A percentile compares a stretch with the other conserved stretches of the same genome.
Conservation (phyloP, 2,888 invertebrate species). For the Rotaria socialis region DNA sequence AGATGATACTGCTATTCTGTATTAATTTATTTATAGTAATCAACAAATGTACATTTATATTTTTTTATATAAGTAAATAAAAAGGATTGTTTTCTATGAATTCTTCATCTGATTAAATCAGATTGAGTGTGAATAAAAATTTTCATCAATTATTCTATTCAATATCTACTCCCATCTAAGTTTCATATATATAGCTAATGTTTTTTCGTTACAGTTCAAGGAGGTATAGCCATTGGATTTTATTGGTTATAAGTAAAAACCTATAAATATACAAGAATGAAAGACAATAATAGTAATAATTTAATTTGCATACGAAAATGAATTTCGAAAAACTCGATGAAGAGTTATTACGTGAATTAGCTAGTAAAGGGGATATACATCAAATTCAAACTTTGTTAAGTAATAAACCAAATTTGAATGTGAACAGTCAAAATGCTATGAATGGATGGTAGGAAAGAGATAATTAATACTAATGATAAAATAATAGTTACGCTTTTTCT, state of each 20-base stretch:
- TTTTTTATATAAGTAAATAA: too few relatives aligned
- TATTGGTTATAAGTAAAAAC: not conserved
- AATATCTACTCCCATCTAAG: not conserved
- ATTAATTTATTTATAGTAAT: too few relatives aligned
- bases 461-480: too few relatives aligned
- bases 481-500: too few relatives aligned
- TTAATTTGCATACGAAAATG: not conserved
- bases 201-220: not conserved
- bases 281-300: not conserved
- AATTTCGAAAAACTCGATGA: not conserved
- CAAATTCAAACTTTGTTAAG: not conserved
- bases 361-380: not conserved
- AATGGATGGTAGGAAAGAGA: not conserved
- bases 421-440: not conserved
- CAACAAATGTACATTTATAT: too few relatives aligned
- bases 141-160: too few relatives aligned
- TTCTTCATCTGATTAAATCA: too few relatives aligned
- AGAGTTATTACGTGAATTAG: not conserved
- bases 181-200: not conserved
- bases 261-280: not conserved
- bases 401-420: not conserved
- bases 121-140: too few relatives aligned
- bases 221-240: not conserved
- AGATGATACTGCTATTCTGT: too few relatives aligned
- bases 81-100: too few relatives aligned